A percentile compares a stretch with the other conserved stretches of the same genome.
These are phyloP conservation scores for Melanotaenia pygmaea DNA, from an alignment of 2,797 vertebrate genomes.

Conservation along the genomic window DNA sequence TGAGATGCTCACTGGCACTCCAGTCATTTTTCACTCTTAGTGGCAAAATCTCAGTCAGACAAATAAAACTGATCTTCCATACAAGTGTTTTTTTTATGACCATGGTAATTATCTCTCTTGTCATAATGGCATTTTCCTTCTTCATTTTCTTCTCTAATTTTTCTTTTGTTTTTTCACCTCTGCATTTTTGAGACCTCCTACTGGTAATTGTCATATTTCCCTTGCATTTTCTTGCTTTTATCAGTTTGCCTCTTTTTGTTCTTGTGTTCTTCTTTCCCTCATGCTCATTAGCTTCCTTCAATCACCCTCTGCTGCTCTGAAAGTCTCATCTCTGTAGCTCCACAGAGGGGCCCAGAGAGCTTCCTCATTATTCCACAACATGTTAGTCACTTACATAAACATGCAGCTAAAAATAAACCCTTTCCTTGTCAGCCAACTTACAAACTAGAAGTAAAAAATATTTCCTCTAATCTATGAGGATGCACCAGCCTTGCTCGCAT, in stretches of 20 bases:
- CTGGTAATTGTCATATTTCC: slow-evolving; percentile 53
- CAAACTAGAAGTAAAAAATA: slow-evolving; percentile 58
- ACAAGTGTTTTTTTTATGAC: slow-evolving; percentile 33
- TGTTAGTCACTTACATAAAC: slow-evolving; percentile 83
- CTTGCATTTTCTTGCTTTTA: slow-evolving; percentile 71
- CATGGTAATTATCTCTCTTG: slow-evolving; percentile 57
- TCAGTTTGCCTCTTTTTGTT: slow-evolving; percentile 52
- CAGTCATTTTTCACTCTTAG: slow-evolving; percentile 45
- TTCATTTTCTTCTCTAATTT: slow-evolving; percentile 54
- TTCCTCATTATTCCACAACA: slow-evolving; percentile 83
- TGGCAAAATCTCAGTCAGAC: slow-evolving; percentile 32
- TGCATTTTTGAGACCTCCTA: slow-evolving; percentile 54
- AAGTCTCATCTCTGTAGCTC: slow-evolving; percentile 71
- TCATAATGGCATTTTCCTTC: slow-evolving; percentile 47
- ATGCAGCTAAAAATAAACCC: slow-evolving; percentile 79
- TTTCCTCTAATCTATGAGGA: slow-evolving; percentile 59
- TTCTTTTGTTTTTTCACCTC: slow-evolving; percentile 51
- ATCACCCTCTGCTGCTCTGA: slow-evolving; percentile 71
- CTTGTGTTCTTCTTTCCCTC: slow-evolving; percentile 49
- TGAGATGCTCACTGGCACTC: slow-evolving; percentile 54
- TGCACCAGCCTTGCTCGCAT: slow-evolving; percentile 18
- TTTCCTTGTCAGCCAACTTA: slow-evolving; percentile 71
- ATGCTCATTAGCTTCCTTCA: slow-evolving; percentile 79
- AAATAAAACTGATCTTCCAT: slow-evolving; percentile 53
- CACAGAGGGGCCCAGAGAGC: slow-evolving; percentile 69